These are phyloP conservation scores for Colletes gigas DNA, from an alignment of 1,140 invertebrate species.

Conservation along the genomic window DNA sequence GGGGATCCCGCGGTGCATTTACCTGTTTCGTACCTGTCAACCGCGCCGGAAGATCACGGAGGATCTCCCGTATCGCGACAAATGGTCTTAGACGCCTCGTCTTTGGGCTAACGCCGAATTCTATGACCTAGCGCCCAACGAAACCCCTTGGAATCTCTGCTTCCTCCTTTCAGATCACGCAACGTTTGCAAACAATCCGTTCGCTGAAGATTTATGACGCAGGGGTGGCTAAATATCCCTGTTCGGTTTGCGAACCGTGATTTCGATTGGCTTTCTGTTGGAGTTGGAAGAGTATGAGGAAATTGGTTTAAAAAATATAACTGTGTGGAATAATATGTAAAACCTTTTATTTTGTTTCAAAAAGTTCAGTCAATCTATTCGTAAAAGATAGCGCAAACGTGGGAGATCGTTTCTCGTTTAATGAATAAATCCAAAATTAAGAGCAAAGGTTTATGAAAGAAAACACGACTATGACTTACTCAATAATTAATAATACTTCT, in stretches of 20 bases:
- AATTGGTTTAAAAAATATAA: too few species aligned
- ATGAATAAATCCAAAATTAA: too few species aligned
- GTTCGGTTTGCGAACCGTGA: not conserved
- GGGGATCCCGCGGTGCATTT: conserved; percentile 41
- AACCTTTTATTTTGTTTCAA: too few species aligned
- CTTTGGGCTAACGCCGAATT: conserved; percentile 66
- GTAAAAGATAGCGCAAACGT: too few species aligned
- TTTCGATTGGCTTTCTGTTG: too few species aligned
- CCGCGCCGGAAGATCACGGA: conserved; percentile 41
- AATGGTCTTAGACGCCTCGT: conserved; percentile 52
- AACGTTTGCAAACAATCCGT: conserved; percentile 38
- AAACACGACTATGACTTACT: too few species aligned
- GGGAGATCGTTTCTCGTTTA: too few species aligned
- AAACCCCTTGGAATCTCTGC: conserved; percentile 33
- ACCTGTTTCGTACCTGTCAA: conserved; percentile 61
- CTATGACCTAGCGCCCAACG: conserved; percentile 46
- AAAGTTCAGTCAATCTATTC: too few species aligned
- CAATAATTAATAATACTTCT: too few species aligned
- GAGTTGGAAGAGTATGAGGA: too few species aligned
- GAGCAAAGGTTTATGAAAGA: too few species aligned
- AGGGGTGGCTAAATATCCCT: not conserved
- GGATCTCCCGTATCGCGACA: conserved; percentile 62
- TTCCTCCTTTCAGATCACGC: conserved; percentile 39
- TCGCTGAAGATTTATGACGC: conserved; percentile 41
- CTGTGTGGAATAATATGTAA: too few species aligned